Percentiles rank a stretch among this genome's conserved stretches.
These are phyloP conservation scores for Sphaerophoria rueppellii DNA, from an alignment of 2,888 invertebrate genomes.

Conservation along the genomic window DNA sequence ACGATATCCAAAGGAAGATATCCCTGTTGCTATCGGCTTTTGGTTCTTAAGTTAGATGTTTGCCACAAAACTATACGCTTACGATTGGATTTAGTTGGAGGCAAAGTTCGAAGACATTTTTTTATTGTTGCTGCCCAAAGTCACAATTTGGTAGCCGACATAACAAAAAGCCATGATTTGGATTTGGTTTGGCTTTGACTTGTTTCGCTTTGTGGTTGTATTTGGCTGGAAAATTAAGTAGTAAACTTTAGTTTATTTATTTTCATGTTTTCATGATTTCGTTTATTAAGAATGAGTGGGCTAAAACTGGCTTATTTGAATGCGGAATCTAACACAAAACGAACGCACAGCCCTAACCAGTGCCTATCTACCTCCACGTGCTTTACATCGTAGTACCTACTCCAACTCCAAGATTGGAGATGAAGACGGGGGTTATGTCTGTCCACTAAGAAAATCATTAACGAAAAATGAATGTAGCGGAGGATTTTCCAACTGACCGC, in stretches of 20 bases:
- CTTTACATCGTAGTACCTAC: too few relatives aligned
- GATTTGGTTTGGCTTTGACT: not conserved
- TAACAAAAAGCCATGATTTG: constrained; percentile 64
- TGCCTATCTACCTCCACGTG: too few relatives aligned
- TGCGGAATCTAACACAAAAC: not conserved
- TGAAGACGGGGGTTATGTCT: too few relatives aligned
- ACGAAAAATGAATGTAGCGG: too few relatives aligned
- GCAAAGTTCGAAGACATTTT: constrained; percentile 61
- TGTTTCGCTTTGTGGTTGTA: constrained; percentile 61
- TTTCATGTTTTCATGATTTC: constrained; percentile 31
- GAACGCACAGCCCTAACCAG: too few relatives aligned
- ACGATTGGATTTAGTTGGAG: constrained; percentile 67
- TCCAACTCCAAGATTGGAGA: too few relatives aligned
- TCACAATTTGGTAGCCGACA: constrained; percentile 38
- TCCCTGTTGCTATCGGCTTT: not conserved
- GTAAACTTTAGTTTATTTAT: constrained; percentile 62
- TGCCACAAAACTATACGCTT: constrained; percentile 60
- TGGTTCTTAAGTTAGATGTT: not conserved
- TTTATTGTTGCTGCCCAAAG: constrained; percentile 17
- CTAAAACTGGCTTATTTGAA: constrained; percentile 52
- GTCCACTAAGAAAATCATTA: too few relatives aligned
- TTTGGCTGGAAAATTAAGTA: constrained; percentile 69
- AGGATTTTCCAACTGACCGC: too few relatives aligned
- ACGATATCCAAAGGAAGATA: constrained; percentile 25
- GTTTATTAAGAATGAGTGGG: constrained; percentile 43